Base-by-base conservation (phyloP, 2,113 vertebrate species). In the Lota lota region DNA sequence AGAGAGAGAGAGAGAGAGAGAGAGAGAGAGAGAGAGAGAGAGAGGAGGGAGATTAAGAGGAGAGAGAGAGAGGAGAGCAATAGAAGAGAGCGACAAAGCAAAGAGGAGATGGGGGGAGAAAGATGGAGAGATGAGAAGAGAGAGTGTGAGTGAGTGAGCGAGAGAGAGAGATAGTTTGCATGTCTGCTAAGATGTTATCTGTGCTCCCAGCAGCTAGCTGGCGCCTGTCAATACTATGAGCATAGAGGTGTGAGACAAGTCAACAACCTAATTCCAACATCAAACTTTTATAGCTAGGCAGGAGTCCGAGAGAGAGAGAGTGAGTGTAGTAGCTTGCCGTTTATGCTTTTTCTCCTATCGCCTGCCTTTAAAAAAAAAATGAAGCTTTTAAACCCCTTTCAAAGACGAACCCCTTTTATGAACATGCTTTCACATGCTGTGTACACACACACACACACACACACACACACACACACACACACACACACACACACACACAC, bases 181-280 rank as follows among this genome's bases (percentile, higher is more conserved):
- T 36, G 3, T 89, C 88, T 74, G 62, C 91, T 0, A 92, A 92
- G 95, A 90, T 91, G 85, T 92, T 89, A 93, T 93, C 94, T 90
- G 89, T 78, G 78, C 88, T 92, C 91, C 88, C 72, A 94, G 94
- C 93, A 90, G 92, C 92, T 92, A 91, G 77, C 90, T 78, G 88
- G 83, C 87, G 78, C 90, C 94, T 97, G 97, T 98, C 97, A 95
- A 98, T 98, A 98, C 92, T 93, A 93, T 93, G 92, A 95, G 94
- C 94, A 93, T 77, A 85, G 88, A 95, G 94, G 94, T 95, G 96
- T 92, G 91, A 95, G 96, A 98, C 92, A 95, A 96, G 93, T 88
- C 92, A 97, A 95, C 94, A 96, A 95, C 93, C 95, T 97, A 95
- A 98, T 97, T 96, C 92, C 83, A 80, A 76, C 93, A 98, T 98